Conservation (phyloP, 2,888 invertebrate genomes). For the Phaedon cochleariae region DNA sequence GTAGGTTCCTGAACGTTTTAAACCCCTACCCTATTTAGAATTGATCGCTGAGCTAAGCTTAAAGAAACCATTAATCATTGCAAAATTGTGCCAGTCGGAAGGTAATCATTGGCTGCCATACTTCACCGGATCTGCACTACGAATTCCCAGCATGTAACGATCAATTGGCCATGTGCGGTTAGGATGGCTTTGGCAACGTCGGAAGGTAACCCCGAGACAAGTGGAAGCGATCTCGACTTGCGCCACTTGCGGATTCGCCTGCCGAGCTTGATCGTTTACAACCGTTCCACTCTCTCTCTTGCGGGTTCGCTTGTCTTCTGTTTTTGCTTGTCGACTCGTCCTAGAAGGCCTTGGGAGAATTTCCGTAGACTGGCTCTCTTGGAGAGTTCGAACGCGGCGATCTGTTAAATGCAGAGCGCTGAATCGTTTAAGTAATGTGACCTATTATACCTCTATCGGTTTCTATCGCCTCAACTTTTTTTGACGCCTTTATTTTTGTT, state of each 20-base stretch:
- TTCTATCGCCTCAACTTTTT: slow-evolving; percentile 3
- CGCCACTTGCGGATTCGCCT: slow-evolving; percentile 37
- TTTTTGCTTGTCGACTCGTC: slow-evolving; percentile 36
- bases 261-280: slow-evolving; percentile 41
- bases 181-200: slow-evolving; percentile 35
- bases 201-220: slow-evolving; percentile 40
- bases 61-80: no score
- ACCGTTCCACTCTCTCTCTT: slow-evolving; percentile 41
- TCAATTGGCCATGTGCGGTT: no score
- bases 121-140: no score
- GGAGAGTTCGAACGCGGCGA: slow-evolving; percentile 20
- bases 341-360: slow-evolving; percentile 36
- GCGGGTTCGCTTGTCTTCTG: slow-evolving; percentile 36
- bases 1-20: neutral
- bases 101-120: no score
- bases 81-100: no score
- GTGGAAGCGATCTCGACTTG: slow-evolving; percentile 42
- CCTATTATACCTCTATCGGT: slow-evolving; percentile 24
- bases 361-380: no score
- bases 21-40: no score
- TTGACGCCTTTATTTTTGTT: slow-evolving; percentile 2
- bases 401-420: slow-evolving; percentile 23
- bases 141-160: no score
- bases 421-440: slow-evolving; percentile 30
- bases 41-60: no score